Conservation (phyloP, 2,113 vertebrate species). For the Platichthys stellatus region DNA sequence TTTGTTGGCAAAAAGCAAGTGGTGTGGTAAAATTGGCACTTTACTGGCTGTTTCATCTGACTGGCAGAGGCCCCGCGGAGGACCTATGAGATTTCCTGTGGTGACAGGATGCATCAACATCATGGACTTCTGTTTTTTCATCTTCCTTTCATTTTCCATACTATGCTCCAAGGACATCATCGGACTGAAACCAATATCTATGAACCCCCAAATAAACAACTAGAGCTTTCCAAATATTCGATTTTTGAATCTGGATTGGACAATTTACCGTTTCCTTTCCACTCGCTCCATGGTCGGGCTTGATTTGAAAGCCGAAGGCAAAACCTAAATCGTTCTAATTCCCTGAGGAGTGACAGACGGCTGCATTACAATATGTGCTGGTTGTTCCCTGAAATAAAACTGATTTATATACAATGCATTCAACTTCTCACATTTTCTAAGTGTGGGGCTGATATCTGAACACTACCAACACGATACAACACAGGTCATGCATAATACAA, state of each 20-base stretch:
- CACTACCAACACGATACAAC: slow-evolving; percentile 22
- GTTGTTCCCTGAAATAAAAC: slow-evolving; percentile 33
- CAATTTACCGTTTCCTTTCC: slow-evolving; percentile 35
- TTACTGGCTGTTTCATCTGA: slow-evolving; percentile 71
- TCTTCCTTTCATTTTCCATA: slow-evolving; percentile 67
- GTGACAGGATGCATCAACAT: slow-evolving; percentile 78
- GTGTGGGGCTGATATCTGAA: neutral
- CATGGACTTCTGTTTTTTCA: slow-evolving; percentile 72
- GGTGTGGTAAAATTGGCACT: slow-evolving; percentile 77
- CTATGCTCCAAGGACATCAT: slow-evolving; percentile 57
- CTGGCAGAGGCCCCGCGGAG: slow-evolving; percentile 60
- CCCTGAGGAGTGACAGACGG: slow-evolving; percentile 24
- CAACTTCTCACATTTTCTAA: neutral
- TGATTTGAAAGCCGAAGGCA: slow-evolving; percentile 44
- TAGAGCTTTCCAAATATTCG: slow-evolving; percentile 52
- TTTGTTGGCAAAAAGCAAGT: slow-evolving; percentile 66
- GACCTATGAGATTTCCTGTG: slow-evolving; percentile 66
- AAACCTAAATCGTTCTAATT: slow-evolving; percentile 30
- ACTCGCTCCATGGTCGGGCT: slow-evolving; percentile 13
- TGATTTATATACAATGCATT: slow-evolving; percentile 32
- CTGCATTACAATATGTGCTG: slow-evolving; percentile 1
- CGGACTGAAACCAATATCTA: slow-evolving; percentile 72
- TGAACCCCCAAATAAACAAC: slow-evolving; percentile 56
- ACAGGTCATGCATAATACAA: slow-evolving; percentile 21
- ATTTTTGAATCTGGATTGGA: slow-evolving; percentile 43